Conservation (phyloP, 1,140 invertebrate species). For the Drosophila pandora region DNA sequence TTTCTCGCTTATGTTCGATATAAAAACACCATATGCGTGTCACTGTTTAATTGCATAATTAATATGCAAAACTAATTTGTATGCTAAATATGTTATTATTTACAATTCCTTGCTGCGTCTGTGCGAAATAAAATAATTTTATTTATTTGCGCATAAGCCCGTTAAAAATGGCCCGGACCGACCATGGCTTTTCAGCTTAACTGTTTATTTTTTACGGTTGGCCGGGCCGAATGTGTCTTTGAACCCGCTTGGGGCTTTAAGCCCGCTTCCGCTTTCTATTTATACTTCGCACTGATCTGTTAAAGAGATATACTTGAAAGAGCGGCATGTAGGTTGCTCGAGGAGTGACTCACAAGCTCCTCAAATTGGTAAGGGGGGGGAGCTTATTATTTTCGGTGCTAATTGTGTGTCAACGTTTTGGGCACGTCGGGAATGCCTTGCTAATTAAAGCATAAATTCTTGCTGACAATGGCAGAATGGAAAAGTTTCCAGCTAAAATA, state of each 20-base stretch:
- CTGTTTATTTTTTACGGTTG: constrained; percentile 44
- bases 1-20: constrained; percentile 3
- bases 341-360: constrained; percentile 43
- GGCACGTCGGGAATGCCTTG: constrained; percentile 44
- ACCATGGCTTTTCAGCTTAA: constrained; percentile 23
- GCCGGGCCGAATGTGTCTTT: constrained; percentile 52
- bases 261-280: constrained; percentile 16
- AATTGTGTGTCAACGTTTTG: constrained; percentile 41
- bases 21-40: constrained; percentile 14
- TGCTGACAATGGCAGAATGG: constrained; percentile 37
- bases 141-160: constrained; percentile 13
- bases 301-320: constrained; percentile 26
- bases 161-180: constrained; percentile 36
- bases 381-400: constrained; percentile 13
- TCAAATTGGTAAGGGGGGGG: background rate
- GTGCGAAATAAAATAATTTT: constrained; percentile 2
- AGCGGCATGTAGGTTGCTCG: background rate
- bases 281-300: constrained; percentile 46
- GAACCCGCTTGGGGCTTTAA: constrained; percentile 40
- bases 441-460: constrained; percentile 47
- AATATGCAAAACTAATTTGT: constrained; percentile 70
- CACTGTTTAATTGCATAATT: constrained; percentile 66
- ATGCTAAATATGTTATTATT: constrained; percentile 61
- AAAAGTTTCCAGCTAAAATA: constrained; percentile 29
- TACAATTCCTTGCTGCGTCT: constrained; percentile 14